phyloP scores from a whole-genome alignment of 2,888 invertebrate genomes.

The Drosophila merina region DNA sequence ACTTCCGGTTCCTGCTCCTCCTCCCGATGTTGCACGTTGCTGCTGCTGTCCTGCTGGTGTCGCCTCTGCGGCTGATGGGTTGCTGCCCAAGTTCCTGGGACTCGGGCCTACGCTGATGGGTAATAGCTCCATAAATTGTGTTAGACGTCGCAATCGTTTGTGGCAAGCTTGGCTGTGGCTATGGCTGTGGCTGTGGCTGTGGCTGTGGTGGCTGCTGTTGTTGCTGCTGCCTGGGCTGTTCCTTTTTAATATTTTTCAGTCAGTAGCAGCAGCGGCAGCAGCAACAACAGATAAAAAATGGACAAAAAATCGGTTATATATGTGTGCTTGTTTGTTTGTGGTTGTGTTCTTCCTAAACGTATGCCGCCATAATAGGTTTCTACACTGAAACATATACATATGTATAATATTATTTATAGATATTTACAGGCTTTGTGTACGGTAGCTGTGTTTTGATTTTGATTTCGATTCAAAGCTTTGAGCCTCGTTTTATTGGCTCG shows the following conservation, averaged over 20 bases:
- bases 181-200: neutral
- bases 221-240: neutral
- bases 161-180: neutral
- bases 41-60: constrained; percentile 32
- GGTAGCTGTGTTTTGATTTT: constrained; percentile 21
- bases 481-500: constrained; percentile 31
- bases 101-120: constrained; percentile 6
- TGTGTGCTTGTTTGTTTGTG: neutral
- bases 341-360: neutral
- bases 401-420: neutral
- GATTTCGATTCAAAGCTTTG: neutral
- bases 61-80: neutral
- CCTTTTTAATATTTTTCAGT: neutral
- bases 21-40: constrained; percentile 26
- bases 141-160: constrained; percentile 39
- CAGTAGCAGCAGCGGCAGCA: constrained; percentile 5
- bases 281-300: constrained; percentile 1
- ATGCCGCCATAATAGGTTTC: constrained; percentile 2
- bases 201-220: constrained; percentile 2
- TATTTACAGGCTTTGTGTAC: neutral
- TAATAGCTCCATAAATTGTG: constrained; percentile 67
- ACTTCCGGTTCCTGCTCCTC: constrained; percentile 4
- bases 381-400: neutral
- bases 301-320: constrained; percentile 2
- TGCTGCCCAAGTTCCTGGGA: too few relatives aligned